phyloP scores from a whole-genome alignment of 2,797 vertebrate species.

The Alosa sapidissima region DNA sequence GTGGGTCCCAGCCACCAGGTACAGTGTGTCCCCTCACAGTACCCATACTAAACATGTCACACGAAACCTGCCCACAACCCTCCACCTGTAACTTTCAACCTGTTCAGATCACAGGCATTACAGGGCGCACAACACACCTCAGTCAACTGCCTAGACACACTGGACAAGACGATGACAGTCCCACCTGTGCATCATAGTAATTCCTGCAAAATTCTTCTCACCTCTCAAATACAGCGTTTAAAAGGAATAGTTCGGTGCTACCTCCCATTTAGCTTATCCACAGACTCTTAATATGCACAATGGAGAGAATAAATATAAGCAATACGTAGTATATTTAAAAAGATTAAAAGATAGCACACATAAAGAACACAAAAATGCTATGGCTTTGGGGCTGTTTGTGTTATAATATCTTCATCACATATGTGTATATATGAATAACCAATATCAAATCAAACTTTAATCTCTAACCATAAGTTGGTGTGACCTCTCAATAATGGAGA shows the following conservation, averaged over 20 bases:
- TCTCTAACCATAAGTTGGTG: not conserved
- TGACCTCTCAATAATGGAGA: not conserved
- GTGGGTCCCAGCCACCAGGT: constrained; percentile 99
- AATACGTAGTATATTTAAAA: not conserved
- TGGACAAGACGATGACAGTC: not conserved
- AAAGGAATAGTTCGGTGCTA: not conserved
- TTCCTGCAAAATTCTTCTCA: not conserved
- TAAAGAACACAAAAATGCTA: not conserved
- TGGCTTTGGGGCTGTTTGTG: not conserved
- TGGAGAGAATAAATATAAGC: not conserved
- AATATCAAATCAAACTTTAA: not conserved
- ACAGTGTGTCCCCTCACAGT: constrained; percentile 53
- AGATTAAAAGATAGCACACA: not conserved
- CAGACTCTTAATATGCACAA: not conserved
- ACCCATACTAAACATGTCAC: constrained; percentile 32
- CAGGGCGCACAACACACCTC: not conserved
- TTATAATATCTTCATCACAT: not conserved
- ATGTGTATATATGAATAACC: too few relatives aligned
- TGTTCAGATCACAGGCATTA: constrained; percentile 17
- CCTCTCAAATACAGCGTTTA: not conserved
- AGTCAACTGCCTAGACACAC: not conserved
- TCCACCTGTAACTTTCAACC: not conserved
- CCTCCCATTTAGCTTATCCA: not conserved
- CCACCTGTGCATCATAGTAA: not conserved
- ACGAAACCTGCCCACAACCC: not conserved